These are phyloP conservation scores for Hipposideros armiger DNA, from an alignment of 2,113 vertebrate species.

Conservation along the genomic window DNA sequence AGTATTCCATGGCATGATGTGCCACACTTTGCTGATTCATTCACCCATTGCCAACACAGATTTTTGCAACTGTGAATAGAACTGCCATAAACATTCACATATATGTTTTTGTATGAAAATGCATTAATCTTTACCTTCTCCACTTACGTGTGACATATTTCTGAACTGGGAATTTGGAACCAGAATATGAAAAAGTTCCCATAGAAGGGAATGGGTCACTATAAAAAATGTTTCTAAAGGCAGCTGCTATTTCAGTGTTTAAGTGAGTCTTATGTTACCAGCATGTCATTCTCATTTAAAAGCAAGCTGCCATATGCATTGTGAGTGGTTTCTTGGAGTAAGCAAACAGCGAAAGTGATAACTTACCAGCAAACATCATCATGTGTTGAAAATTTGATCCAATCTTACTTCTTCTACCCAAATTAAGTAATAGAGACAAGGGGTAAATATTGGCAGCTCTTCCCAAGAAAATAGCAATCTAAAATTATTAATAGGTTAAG, in stretches of 20 bases:
- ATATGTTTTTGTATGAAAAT: conserved; percentile 4
- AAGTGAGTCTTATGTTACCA: conserved; percentile 20
- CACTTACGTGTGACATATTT: not conserved
- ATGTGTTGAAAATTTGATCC: conserved; percentile 98
- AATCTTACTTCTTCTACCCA: conserved; percentile 97
- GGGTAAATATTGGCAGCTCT: conserved; percentile 99
- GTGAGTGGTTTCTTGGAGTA: not conserved
- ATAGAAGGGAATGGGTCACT: not conserved
- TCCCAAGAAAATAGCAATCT: conserved; percentile 97
- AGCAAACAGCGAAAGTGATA: not conserved
- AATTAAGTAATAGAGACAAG: conserved; percentile 97
- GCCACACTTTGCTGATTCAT: not conserved
- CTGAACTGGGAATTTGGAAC: conserved; percentile 30
- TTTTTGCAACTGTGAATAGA: not conserved
- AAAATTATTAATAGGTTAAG: conserved; percentile 87
- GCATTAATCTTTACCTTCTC: conserved; percentile 20
- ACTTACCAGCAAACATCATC: conserved; percentile 99
- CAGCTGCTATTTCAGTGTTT: conserved; percentile 10
- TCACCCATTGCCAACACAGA: not conserved
- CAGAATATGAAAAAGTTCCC: conserved; percentile 12
- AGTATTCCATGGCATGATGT: not conserved
- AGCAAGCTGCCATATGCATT: not conserved
- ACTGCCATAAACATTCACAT: not conserved
- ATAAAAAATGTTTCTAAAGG: conserved; percentile 1
- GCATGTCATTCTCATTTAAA: not conserved